Evolutionary conservation across 2,888 invertebrate genomes (phyloP), one percentile per base, ranked within the genome.

Genomic region (Bursaphelenchus okinawaensis): DNA sequence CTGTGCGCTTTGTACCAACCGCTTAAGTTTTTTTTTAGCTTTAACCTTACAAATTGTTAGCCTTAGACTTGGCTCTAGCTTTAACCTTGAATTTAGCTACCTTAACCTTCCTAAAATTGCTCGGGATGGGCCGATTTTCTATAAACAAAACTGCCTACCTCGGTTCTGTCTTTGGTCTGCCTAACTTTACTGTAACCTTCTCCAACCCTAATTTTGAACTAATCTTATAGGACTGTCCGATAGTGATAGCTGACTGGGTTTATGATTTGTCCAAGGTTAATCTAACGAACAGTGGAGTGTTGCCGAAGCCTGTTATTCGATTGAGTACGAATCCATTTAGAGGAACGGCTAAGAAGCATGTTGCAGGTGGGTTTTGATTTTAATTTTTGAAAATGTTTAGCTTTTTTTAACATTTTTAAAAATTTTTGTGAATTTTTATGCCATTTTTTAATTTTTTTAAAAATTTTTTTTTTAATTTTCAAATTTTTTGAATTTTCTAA

Each of bases 221-320:
- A 16, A 4, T 6, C 8, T 61, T 70, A 8, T 67, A 80, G 75
- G 62, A 66, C 6, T 81, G 81, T 55, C 81, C 81, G 16, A 78
- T 81, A 31, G 79, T 81, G 16, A 70, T 81, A 22, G 75, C 80
- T 12, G 81, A 81, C 60, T 81, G 81, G 81, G 75, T 81, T 19
- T 81, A 81, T 62, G 79, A 79, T 58, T 62, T 78, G 12, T 72
- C 75, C 8, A 69, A 73, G n/a, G 81, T 81, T 19, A 82, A 81
- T 55, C 63, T 81, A 23, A 74, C 75, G n/a, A 76, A 80, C 56
- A 67, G 64, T 9, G 73, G 71, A 23, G 67, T 68, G 26, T 28
- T 55, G 23, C 60, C 52, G 40, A 73, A 75, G 26, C 78, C 80
- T 27, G 58, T 69, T n/a, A 63, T 80, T 28, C 70, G 74, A 7